Base-by-base conservation (phyloP, 30 jellyfish, hydroid and myxozoan species). In the Turritopsis dohrnii region DNA sequence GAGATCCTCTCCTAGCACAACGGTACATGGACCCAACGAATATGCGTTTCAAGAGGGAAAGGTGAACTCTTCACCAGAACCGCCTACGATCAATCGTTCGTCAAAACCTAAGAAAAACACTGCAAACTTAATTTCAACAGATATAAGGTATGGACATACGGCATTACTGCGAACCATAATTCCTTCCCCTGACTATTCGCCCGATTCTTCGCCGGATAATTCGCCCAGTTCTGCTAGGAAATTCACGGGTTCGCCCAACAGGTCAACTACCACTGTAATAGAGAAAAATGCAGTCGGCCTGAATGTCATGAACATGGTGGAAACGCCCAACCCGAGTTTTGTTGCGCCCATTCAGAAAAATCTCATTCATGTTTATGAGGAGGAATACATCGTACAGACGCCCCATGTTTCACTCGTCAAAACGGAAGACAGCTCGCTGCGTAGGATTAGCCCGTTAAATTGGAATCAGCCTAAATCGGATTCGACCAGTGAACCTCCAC, bases 131-230 rank as follows among this genome's bases (percentile, higher is more conserved):
- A 26, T 13, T 22, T 19, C 29, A 1, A 26, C 66, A n/a, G 87
- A 80, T 66, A 80, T 80, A 16, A 21, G 87, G 25, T 53, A 80
- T n/a, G 87, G 87, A 0, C 52, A 53, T 21, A 76, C 54, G 7
- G 28, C 65, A n/a, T 80, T 80, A 53, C 52, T 80, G 22, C 87
- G 87, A 22, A 80, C 87, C 5, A 80, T 80, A 1, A 80, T 80
- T 4, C 87, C 87, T 7, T 80, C 87, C 8, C 87, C 87, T 18
- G 87, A 80, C 53, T 80, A 80, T 80, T 53, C 54, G 29, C 28
- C 52, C 22, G 54, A 80, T 16, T 22, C 52, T n/a, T 53, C 80
- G 16, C 80, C 82, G 54, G 53, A 80, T 69, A 69, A 16, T n/a
- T n/a, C 31, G 17, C 31, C 30, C 22, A 27, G 0, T 27, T 69